phyloP scores from a whole-genome alignment of 2,113 vertebrate genomes.

The Seriola quinqueradiata region DNA sequence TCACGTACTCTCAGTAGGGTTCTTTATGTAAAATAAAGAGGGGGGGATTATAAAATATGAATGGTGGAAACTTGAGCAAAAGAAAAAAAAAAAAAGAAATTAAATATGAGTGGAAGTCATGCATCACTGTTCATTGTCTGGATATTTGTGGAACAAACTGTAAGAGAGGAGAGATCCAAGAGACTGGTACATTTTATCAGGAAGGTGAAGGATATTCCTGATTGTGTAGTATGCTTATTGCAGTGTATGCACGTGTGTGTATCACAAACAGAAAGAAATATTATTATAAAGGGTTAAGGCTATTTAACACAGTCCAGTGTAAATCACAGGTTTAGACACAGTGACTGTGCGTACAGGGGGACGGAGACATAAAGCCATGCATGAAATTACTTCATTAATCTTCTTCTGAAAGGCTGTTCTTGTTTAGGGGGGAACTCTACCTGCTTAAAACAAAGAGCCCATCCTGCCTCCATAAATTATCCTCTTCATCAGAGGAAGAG shows the following conservation, averaged over 20 bases:
- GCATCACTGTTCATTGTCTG: not conserved
- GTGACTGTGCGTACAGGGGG: slow-evolving; percentile 75
- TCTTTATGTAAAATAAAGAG: slow-evolving; percentile 42
- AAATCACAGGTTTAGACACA: slow-evolving; percentile 85
- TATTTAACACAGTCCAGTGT: slow-evolving; percentile 82
- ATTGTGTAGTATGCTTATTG: slow-evolving; percentile 27
- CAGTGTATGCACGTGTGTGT: slow-evolving; percentile 26
- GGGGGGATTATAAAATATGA: slow-evolving; percentile 47
- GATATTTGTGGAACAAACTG: slow-evolving; percentile 1
- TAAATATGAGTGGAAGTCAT: slow-evolving; percentile 4
- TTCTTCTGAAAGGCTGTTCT: slow-evolving; percentile 83
- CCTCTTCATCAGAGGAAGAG: slow-evolving; percentile 76
- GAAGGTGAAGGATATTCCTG: slow-evolving; percentile 12
- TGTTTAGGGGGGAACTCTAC: slow-evolving; percentile 83
- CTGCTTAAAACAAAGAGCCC: slow-evolving; percentile 84
- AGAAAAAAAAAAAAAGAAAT: not conserved
- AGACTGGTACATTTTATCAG: slow-evolving; percentile 6
- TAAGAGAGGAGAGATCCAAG: not conserved
- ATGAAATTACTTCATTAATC: slow-evolving; percentile 91
- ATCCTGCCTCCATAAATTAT: slow-evolving; percentile 75
- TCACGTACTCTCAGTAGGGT: slow-evolving; percentile 38
- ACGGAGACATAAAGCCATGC: slow-evolving; percentile 84
- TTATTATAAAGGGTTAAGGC: slow-evolving; percentile 82
- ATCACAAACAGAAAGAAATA: slow-evolving; percentile 76
- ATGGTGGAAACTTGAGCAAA: slow-evolving; percentile 45